Base-by-base conservation (phyloP, 2,888 invertebrate genomes). In the Anticlea derivata region DNA sequence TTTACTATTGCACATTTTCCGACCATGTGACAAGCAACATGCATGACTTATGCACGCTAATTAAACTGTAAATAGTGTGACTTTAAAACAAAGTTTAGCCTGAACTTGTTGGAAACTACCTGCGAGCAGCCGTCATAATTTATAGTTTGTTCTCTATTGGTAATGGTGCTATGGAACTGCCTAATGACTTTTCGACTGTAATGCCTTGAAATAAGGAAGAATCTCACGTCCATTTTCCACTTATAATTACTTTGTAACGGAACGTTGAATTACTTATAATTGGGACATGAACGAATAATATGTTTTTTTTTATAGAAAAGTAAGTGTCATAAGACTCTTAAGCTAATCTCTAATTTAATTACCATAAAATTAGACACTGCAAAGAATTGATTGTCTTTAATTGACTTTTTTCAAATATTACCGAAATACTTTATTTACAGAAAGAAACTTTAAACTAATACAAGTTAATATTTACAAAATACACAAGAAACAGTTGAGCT, bases 1-100 rank as follows among this genome's bases (percentile, higher is more conserved):
- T 40, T 30, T 30, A 34, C 23, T 17, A 44, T 31, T 51, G 55
- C 56, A 53, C 49, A 43, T 43, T 57, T 50, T 40, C 44, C 57
- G 40, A 39, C 44, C 44, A 20, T 46, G 51, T 52, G 62, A 58
- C 62, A 60, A 50, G 46, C 43, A 49, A 58, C 62, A 62, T 55
- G 58, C 58, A 56, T 62, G 62, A 60, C 56, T 58, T 56, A 62
- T 62, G 62, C 60, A 55, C 22, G 55, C 54, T 62, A 62, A 62
- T 62, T 60, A 60, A 50, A 48, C 55, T 46, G 56, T 58, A 60
- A 62, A 62, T 62, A 60, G 58, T 47, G 58, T 22, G 50, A 60
- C 58, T 62, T 62, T 54, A 38, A 49, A 57, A 59, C 55, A 45
- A 58, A 61, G 55, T 62, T 55, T 26, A 50, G 53, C 48, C 29